Base-by-base conservation (phyloP, 2,113 vertebrate species). In the Atractosteus spatula region DNA sequence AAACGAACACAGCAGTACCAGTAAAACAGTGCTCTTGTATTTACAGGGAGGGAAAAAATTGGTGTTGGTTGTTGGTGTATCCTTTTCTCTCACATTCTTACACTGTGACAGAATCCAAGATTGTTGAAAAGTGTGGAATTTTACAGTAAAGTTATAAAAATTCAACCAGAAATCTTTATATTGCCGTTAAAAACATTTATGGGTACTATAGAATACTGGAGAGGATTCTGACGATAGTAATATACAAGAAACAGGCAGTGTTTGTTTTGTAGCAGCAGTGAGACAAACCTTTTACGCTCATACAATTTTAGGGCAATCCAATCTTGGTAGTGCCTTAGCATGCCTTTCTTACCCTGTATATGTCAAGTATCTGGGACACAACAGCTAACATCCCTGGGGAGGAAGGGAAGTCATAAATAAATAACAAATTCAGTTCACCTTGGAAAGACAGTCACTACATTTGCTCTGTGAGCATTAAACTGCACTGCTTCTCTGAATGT, bases 281-380 rank as follows among this genome's bases (percentile, higher is more conserved):
- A 11, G 10, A n/a, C 5, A 13, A 59, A n/a, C 12, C 57, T 29
- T 29, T 29, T 29, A 29, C 29, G 29, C 29, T 29, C 29, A 13
- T n/a, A 59, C 8, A 29, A 55, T 56, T 16, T n/a, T 41, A 69
- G 68, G 8, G n/a, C 66, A 68, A 12, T 68, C 68, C 66, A 68
- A 12, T 68, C 68, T 17, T 29, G 16, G 51, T 3, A 69, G 17
- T 41, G 4, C 44, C 14, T 16, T 10, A 14, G 70, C 44, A 41
- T 11, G 8, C 16, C 69, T 78, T 80, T 74, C 71, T 77, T 75
- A 81, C 71, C 73, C 74, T 72, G 73, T 74, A 77, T 77, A 79
- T 79, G 80, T 85, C 83, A 84, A 77, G 75, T 84, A 86, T 87
- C 87, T 88, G 81, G 86, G 86, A 79, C 85, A 87, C 82, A 72